Evolutionary conservation across 2,797 vertebrate species (phyloP).

Genomic region (Poecilia gillii): DNA sequence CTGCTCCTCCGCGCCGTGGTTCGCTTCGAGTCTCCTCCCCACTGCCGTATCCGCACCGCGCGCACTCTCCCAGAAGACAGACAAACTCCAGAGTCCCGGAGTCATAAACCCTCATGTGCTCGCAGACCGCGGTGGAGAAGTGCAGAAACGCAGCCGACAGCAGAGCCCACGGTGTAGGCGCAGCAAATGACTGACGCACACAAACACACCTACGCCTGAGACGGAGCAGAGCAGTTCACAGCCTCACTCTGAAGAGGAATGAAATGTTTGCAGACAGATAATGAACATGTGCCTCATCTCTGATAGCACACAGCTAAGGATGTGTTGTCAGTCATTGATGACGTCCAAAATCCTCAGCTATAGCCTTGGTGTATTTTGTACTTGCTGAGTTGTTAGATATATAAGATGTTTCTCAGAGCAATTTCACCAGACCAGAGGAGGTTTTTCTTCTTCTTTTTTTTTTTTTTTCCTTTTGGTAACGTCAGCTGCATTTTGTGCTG

Average conservation of each 20-base stretch:
- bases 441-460: too few relatives aligned
- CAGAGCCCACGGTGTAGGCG: not conserved
- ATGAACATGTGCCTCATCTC: not conserved
- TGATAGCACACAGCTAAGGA: not conserved
- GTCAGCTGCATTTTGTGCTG: not conserved
- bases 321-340: not conserved
- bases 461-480: not conserved
- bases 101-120: not conserved
- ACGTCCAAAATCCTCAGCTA: not conserved
- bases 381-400: not conserved
- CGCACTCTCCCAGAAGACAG: not conserved
- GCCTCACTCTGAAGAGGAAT: not conserved
- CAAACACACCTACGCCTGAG: slow-evolving; percentile 2
- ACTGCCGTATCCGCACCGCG: not conserved
- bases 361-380: not conserved
- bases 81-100: not conserved
- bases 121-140: not conserved
- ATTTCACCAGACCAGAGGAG: not conserved
- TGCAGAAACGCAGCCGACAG: not conserved
- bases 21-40: not conserved
- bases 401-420: not conserved
- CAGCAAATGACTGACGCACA: slow-evolving; percentile 2
- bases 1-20: not conserved
- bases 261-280: slow-evolving; percentile 8
- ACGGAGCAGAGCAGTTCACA: not conserved